Base-by-base conservation (phyloP, 2,797 vertebrate genomes). In the Channa striata region DNA sequence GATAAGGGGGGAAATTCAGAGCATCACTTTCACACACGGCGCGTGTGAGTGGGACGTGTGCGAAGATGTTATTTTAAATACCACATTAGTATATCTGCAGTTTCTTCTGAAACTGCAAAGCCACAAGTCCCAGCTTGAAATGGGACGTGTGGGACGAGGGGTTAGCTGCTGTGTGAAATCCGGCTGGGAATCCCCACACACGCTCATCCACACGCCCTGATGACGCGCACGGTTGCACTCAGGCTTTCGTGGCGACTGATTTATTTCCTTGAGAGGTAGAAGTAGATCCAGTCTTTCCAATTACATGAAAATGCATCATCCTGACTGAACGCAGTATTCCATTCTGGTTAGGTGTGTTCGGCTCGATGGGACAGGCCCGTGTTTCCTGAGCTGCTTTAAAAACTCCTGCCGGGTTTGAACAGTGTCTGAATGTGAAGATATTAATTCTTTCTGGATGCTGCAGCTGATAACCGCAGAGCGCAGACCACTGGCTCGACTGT, bases 361-460 rank as follows among this genome's bases (percentile, higher is more conserved):
- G 57, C 61, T 61, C 70, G 67, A 78, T 73, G 54, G 56, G 69
- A 77, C 68, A 52, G 34, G 61, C 67, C 63, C 40, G 59, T 25
- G 34, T 71, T 60, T 76, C 59, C 48, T 68, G 43, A 20, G 46
- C 39, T 40, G 33, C 62, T 61, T 33, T 59, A 65, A 42, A 80
- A 68, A 72, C 59, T 69, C 72, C 68, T 44, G 49, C 25, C 20
- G 60, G 59, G 50, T 68, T 81, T 52, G 46, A 60, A 76, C 78
- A 68, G 61, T 74, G 71, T 74, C 62, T 71, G 65, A 67, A 10
- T 77, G 72, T 64, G 33, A 80, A 74, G 61, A 77, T 42, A 80
- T 68, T 74, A 84, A 85, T 83, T 74, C 76, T 77, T 30, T 72
- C 51, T 46, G 65, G 63, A 63, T 47, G 65, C 53, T 48, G 12